A percentile compares a stretch with the other conserved stretches of the same genome.
Evolutionary conservation across 2,113 vertebrate genomes (phyloP).

Genomic region (Percopsis transmontana): DNA sequence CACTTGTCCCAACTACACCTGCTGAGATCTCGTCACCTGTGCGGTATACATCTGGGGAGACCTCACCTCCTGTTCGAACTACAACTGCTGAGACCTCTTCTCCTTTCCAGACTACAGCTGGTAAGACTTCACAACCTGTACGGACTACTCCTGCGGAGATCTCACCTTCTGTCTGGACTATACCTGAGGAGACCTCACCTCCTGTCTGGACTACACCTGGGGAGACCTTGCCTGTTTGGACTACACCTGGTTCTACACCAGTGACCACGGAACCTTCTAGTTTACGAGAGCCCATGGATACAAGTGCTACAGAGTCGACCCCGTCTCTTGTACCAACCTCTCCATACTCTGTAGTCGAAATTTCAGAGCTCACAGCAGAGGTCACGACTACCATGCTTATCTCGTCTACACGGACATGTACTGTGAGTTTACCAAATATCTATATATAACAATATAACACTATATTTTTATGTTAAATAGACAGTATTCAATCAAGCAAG

Average conservation of each 20-base stretch:
- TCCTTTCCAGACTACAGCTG: no score
- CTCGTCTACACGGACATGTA: conserved; percentile 66
- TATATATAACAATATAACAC: no score
- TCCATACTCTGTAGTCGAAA: conserved; percentile 14
- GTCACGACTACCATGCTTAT: conserved; percentile 31
- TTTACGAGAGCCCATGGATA: conserved; percentile 17
- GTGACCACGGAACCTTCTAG: background rate
- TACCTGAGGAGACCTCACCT: no score
- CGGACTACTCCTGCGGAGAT: no score
- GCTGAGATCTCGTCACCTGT: background rate
- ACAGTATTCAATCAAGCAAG: background rate
- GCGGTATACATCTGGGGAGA: no score
- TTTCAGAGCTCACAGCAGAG: conserved; percentile 20
- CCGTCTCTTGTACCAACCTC: background rate
- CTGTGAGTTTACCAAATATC: conserved; percentile 60
- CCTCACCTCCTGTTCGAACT: no score
- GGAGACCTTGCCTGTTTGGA: no score
- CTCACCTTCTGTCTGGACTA: no score
- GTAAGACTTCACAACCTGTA: no score
- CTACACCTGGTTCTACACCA: conserved; percentile 5
- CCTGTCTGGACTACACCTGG: no score
- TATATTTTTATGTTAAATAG: background rate
- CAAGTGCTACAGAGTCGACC: conserved; percentile 19
- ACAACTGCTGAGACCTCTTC: no score
- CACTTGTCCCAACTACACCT: background rate